Evolutionary conservation across 2,113 vertebrate genomes (phyloP).

Genomic region (Mellivora capensis): DNA sequence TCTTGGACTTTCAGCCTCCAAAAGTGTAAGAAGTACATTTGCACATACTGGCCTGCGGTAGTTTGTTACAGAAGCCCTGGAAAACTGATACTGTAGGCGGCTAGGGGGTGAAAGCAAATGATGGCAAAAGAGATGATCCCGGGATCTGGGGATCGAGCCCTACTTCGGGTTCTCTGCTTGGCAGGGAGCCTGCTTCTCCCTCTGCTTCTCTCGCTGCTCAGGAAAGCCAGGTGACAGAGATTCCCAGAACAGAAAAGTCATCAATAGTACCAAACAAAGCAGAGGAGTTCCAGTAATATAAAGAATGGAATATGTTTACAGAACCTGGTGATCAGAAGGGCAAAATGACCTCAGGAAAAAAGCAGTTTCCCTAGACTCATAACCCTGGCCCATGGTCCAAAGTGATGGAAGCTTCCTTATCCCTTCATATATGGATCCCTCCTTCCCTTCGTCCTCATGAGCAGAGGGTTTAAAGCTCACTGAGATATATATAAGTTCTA

Average conservation of each 20-base stretch:
- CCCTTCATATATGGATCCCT: accelerated
- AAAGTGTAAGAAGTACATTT: background rate
- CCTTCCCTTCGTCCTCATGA: background rate
- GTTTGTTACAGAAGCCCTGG: background rate
- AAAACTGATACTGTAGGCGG: background rate
- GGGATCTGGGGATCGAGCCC: too few species aligned
- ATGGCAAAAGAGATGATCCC: background rate
- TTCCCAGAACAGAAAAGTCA: background rate
- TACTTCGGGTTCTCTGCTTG: too few species aligned
- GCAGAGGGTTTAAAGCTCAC: background rate
- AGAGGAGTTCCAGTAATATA: background rate
- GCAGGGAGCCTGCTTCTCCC: too few species aligned
- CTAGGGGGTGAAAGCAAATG: background rate
- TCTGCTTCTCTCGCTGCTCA: too few species aligned
- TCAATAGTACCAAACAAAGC: background rate
- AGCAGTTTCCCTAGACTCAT: background rate
- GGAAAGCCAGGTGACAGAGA: background rate
- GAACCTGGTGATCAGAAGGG: background rate
- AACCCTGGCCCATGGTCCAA: background rate
- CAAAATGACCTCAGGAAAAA: background rate
- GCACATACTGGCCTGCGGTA: background rate
- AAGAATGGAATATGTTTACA: background rate
- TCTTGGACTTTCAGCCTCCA: background rate
- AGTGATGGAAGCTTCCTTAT: background rate
- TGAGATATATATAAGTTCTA: background rate